phyloP scores from a whole-genome alignment of 2,797 vertebrate genomes.

The Nyctalus aviator region DNA sequence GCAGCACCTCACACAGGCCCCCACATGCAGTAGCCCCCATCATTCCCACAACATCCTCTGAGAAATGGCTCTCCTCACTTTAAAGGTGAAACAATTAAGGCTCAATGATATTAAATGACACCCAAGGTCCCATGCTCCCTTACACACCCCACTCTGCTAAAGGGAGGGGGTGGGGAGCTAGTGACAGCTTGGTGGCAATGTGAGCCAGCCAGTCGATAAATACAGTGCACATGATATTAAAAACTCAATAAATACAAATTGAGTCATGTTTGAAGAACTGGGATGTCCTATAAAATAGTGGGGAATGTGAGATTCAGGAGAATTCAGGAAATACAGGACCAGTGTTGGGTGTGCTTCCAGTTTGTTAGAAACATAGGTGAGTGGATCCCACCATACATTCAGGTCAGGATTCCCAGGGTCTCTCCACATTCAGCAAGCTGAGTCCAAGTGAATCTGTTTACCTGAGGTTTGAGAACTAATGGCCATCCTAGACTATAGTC shows the following conservation, averaged over 20 bases:
- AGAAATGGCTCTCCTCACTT: not conserved
- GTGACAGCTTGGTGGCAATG: not conserved
- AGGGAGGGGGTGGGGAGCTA: fast-evolving
- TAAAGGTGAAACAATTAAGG: conserved; percentile 10
- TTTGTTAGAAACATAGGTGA: not conserved
- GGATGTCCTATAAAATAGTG: not conserved
- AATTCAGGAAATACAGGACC: not conserved
- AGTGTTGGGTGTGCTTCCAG: not conserved
- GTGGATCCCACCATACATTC: not conserved
- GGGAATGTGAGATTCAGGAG: not conserved
- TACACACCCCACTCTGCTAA: not conserved
- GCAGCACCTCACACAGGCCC: not conserved
- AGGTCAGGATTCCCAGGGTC: not conserved
- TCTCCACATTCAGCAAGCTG: not conserved
- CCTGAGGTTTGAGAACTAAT: not conserved
- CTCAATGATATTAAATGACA: too few species aligned
- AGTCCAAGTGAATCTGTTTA: not conserved
- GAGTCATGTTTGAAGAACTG: not conserved
- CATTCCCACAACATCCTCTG: not conserved
- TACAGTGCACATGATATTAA: too few species aligned
- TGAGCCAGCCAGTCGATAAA: not conserved
- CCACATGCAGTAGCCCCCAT: too few species aligned
- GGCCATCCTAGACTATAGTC: not conserved
- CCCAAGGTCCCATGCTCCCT: not conserved
- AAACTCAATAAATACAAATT: not conserved